A percentile compares a stretch with the other conserved stretches of the same genome.
Conservation (phyloP, 2,888 invertebrate genomes). For the Ryuthela nishihirai region DNA sequence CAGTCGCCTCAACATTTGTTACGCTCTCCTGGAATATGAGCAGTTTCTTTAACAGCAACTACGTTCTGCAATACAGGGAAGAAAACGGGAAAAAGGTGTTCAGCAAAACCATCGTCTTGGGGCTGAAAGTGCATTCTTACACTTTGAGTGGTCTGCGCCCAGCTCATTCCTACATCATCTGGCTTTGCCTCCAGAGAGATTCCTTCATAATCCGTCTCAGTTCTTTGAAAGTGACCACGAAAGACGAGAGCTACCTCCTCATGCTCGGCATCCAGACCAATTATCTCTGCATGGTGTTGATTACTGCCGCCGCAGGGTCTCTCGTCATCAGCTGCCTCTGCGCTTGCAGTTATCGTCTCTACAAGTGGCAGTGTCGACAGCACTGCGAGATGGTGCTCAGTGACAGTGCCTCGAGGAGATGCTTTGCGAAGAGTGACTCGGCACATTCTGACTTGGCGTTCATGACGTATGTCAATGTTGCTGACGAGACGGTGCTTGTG, state of each 20-base stretch:
- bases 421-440: constrained; percentile 30
- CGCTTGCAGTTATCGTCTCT: constrained; percentile 47
- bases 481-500: constrained; percentile 19
- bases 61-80: constrained; percentile 36
- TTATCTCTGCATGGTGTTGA: constrained; percentile 41
- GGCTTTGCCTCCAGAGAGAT: constrained; percentile 48
- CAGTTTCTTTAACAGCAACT: constrained; percentile 41
- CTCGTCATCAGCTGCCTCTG: constrained; percentile 36
- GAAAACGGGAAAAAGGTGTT: constrained; percentile 10
- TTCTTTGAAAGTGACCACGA: constrained; percentile 43
- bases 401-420: constrained; percentile 13
- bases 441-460: constrained; percentile 26
- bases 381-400: constrained; percentile 24
- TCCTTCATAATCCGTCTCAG: constrained; percentile 46
- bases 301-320: constrained; percentile 37
- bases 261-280: constrained; percentile 43
- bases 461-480: constrained; percentile 29
- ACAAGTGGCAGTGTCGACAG: constrained; percentile 1
- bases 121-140: constrained; percentile 47
- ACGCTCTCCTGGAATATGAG: constrained; percentile 49
- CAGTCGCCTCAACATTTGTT: constrained; percentile 48
- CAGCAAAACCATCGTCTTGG: constrained; percentile 25
- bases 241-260: constrained; percentile 40
- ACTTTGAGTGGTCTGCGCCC: constrained; percentile 51
- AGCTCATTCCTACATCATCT: constrained; percentile 49